Evolutionary conservation across 2,888 invertebrate genomes (phyloP).

Genomic region (Spilosoma lubricipeda): DNA sequence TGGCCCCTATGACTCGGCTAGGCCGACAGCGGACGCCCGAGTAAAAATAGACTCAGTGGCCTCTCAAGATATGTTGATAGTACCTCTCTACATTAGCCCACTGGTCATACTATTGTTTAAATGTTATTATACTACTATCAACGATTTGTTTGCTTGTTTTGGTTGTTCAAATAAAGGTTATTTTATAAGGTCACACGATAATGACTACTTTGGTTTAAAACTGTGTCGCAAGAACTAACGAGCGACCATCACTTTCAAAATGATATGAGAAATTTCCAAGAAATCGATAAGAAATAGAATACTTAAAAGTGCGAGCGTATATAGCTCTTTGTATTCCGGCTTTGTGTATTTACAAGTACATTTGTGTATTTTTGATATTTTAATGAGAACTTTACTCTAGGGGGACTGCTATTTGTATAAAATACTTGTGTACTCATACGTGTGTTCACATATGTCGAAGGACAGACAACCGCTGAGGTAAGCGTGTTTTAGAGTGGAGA

Average conservation of each 20-base stretch:
- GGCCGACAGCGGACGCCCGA: slow-evolving; percentile 45
- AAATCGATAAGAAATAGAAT: neutral
- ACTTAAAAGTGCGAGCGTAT: neutral
- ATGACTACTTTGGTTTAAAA: neutral
- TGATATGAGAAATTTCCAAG: neutral
- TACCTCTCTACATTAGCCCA: slow-evolving; percentile 33
- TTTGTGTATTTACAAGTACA: neutral
- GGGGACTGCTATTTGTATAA: no score
- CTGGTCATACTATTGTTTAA: slow-evolving; percentile 20
- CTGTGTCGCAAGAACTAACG: neutral
- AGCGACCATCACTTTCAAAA: neutral
- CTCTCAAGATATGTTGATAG: slow-evolving; percentile 56
- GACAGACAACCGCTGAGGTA: no score
- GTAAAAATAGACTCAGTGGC: slow-evolving; percentile 75
- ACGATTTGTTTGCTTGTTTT: neutral
- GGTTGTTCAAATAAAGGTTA: neutral
- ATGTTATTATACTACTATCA: neutral
- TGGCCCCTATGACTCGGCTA: slow-evolving; percentile 70
- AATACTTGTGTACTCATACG: no score
- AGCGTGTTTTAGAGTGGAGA: no score
- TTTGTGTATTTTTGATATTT: neutral
- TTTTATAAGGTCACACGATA: neutral
- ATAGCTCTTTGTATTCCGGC: neutral
- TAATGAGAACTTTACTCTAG: no score
- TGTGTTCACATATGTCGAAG: no score